Percentiles rank a stretch among this genome's conserved stretches.
Conservation (phyloP, 2,888 invertebrate genomes). For the Salpingus planirostris region DNA sequence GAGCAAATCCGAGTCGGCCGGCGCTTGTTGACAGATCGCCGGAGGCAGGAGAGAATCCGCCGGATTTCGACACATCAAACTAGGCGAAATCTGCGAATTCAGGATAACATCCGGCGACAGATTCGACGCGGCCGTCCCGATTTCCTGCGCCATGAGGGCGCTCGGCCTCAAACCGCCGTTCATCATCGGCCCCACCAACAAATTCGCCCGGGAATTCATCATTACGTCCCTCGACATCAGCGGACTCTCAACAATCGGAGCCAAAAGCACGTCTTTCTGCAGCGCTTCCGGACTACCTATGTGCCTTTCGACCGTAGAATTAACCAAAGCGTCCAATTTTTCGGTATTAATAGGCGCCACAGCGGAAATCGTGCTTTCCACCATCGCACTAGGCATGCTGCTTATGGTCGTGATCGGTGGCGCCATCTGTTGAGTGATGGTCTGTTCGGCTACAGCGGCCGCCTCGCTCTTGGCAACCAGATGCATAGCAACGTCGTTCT, state of each 20-base stretch:
- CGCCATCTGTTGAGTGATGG: conserved; percentile 20
- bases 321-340: conserved; percentile 53
- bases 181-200: conserved; percentile 28
- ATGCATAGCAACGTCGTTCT: conserved; percentile 23
- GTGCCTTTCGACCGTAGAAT: conserved; percentile 47
- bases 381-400: too few species aligned
- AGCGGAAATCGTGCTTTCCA: conserved; percentile 21
- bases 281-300: conserved; percentile 38
- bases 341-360: conserved; percentile 35
- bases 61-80: conserved; percentile 45
- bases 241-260: conserved; percentile 18
- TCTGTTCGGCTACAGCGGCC: conserved; percentile 27
- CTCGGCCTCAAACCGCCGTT: conserved; percentile 23
- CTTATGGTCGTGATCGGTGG: conserved; percentile 40
- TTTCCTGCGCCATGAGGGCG: conserved; percentile 21
- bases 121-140: conserved; percentile 30
- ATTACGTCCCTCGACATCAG: conserved; percentile 32
- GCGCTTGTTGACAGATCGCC: conserved; percentile 24
- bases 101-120: conserved; percentile 53
- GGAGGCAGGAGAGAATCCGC: conserved; percentile 9
- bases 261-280: conserved; percentile 26
- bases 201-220: conserved; percentile 30
- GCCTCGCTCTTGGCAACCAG: conserved; percentile 32
- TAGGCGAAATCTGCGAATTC: conserved; percentile 52
- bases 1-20: conserved; percentile 37